Base-by-base conservation (phyloP, 2,113 vertebrate species). In the Hippocampus guttulatus region DNA sequence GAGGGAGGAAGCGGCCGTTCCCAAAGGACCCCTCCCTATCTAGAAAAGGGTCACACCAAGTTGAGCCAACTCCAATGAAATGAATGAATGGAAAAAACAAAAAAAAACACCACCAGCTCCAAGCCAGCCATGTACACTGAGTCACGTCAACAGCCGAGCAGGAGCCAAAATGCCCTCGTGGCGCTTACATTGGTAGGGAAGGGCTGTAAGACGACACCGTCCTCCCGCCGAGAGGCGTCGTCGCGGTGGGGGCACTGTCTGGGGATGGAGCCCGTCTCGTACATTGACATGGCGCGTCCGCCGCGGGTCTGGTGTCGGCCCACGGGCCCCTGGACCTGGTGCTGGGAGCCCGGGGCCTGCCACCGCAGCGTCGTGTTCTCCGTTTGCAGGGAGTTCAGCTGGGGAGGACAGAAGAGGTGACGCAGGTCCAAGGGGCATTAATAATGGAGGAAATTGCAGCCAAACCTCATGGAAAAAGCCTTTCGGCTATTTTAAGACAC, bases 261-360 rank as follows among this genome's bases (percentile, higher is more conserved):
- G 81, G 93, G 93, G 64, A 92, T 91, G 0, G 96, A 98, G 83
- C 97, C 95, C 0, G 96, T 98, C 93, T 98, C 97, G 11, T 99
- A 99, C 97, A 99, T 99, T 72, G 97, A 99, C 93, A 98, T 96
- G 85, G 96, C 94, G 20, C 97, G 94, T 85, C 96, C 95, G 82
- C 95, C 95, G 7, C 96, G 94, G 40, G 92, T 90, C 16, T 93
- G 92, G 0, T 94, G 94, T 69, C 95, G 94, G 69, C 94, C 92
- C 71, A 88, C 84, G 67, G 93, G 91, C 78, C 95, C 95, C 74
- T 89, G 90, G 54, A 87, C 77, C 78, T 94, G 93, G 1, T 94
- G 94, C 70, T 94, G 91, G 76, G 91, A 93, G 70, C 86, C 85
- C 82, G 94, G 93, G 79, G 91, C 85, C 91, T 96, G 96, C 94